Percentiles rank a stretch among this genome's conserved stretches.
These are phyloP conservation scores for Rhamnusium bicolor DNA, from an alignment of 2,888 invertebrate genomes.

Conservation along the genomic window DNA sequence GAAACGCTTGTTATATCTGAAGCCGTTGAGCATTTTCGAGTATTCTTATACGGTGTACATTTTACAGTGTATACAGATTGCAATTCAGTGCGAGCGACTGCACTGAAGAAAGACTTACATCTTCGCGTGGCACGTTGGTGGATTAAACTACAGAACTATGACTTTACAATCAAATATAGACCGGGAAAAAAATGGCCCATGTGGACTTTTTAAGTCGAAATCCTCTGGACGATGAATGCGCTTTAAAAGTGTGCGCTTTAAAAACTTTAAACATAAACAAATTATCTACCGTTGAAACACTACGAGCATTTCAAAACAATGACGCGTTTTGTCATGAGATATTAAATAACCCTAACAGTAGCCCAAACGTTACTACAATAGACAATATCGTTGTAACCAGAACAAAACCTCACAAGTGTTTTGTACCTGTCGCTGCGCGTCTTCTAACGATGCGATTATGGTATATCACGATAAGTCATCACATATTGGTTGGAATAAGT, in stretches of 20 bases:
- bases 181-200: slow-evolving; percentile 26
- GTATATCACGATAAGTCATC: too few species aligned
- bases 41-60: slow-evolving; percentile 45
- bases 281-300: slow-evolving; percentile 10
- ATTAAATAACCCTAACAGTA: too few species aligned
- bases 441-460: too few species aligned
- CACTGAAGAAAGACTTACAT: slow-evolving; percentile 22
- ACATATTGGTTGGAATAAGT: slow-evolving; percentile 46
- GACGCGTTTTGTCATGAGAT: too few species aligned
- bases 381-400: too few species aligned
- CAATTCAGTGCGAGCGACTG: slow-evolving; percentile 46
- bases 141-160: slow-evolving; percentile 33
- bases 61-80: slow-evolving; percentile 58
- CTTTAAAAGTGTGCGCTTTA: neutral
- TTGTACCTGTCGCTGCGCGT: too few species aligned
- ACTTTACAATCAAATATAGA: slow-evolving; percentile 14
- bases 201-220: slow-evolving; percentile 28
- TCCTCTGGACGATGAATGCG: neutral
- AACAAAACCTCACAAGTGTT: too few species aligned
- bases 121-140: slow-evolving; percentile 32
- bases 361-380: too few species aligned
- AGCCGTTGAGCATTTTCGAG: slow-evolving; percentile 38
- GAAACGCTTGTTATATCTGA: slow-evolving; percentile 51
- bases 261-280: slow-evolving; percentile 11
- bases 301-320: slow-evolving; percentile 40